These are phyloP conservation scores for Neomonachus schauinslandi DNA, from an alignment of 2,113 vertebrate species.

Conservation along the genomic window DNA sequence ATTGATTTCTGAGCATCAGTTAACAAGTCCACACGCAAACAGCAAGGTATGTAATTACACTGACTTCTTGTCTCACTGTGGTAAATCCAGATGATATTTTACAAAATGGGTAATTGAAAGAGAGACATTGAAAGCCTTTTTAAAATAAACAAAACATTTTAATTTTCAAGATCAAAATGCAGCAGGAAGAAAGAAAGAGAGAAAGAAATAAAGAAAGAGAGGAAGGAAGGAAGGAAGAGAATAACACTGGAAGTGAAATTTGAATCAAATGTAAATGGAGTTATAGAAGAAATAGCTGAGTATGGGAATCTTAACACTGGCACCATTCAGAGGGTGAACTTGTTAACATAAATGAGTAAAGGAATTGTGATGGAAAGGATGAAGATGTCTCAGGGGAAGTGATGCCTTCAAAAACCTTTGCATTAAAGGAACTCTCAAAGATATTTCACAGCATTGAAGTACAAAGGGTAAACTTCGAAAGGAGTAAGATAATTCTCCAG, in stretches of 20 bases:
- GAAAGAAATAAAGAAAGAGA: rapidly evolving
- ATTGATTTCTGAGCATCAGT: neutral
- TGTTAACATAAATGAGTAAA: neutral
- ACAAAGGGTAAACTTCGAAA: neutral
- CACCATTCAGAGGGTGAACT: neutral
- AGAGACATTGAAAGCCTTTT: neutral
- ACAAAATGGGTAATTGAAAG: neutral
- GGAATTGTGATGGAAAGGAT: neutral
- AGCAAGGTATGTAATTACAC: neutral
- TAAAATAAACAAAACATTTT: too few relatives aligned
- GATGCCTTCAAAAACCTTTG: neutral
- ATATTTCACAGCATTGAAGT: neutral
- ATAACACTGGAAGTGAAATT: neutral
- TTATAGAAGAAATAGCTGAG: neutral
- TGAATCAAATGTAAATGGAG: neutral
- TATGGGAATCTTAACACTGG: too few relatives aligned
- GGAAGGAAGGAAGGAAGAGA: neutral
- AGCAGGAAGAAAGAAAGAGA: neutral
- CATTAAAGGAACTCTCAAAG: neutral
- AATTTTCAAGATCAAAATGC: neutral
- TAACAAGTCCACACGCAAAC: neutral
- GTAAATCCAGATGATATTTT: neutral
- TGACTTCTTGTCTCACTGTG: neutral
- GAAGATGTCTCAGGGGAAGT: neutral
- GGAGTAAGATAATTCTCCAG: neutral